Conservation (phyloP, 2,888 invertebrate species). For the Polyploca ridens region DNA sequence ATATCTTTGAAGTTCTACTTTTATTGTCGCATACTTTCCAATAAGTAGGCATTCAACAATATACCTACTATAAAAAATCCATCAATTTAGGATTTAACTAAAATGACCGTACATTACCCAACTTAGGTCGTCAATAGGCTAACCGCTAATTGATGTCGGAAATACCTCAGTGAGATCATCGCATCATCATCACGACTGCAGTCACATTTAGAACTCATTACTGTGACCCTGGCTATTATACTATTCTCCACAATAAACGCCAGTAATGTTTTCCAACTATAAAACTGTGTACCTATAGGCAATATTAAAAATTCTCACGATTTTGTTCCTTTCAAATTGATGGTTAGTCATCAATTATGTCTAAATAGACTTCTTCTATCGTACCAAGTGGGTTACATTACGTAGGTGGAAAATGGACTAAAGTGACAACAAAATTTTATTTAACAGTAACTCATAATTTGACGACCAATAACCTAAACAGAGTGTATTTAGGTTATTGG, state of each 20-base stretch:
- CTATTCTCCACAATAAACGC: constrained; percentile 6
- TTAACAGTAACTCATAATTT: too few species aligned
- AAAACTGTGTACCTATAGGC: neutral
- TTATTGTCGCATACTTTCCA: too few species aligned
- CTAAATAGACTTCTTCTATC: neutral
- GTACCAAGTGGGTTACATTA: neutral
- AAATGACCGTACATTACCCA: constrained; percentile 8
- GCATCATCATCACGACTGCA: constrained; percentile 21
- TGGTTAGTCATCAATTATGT: constrained; percentile 9
- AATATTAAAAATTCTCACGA: constrained; percentile 13
- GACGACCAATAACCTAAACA: too few species aligned
- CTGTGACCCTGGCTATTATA: constrained; percentile 6
- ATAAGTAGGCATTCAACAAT: too few species aligned
- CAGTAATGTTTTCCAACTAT: constrained; percentile 5
- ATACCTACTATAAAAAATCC: neutral
- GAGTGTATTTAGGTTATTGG: too few species aligned
- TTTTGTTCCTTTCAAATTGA: constrained; percentile 1
- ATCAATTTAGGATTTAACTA: neutral
- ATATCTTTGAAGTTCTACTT: too few species aligned
- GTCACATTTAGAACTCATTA: constrained; percentile 39
- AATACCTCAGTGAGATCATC: constrained; percentile 24
- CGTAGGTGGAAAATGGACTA: too few species aligned
- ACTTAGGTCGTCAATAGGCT: neutral
- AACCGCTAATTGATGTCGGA: constrained; percentile 13
- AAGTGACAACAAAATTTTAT: too few species aligned